Conservation (phyloP, 2,888 invertebrate species). For the Limenitis camilla region DNA sequence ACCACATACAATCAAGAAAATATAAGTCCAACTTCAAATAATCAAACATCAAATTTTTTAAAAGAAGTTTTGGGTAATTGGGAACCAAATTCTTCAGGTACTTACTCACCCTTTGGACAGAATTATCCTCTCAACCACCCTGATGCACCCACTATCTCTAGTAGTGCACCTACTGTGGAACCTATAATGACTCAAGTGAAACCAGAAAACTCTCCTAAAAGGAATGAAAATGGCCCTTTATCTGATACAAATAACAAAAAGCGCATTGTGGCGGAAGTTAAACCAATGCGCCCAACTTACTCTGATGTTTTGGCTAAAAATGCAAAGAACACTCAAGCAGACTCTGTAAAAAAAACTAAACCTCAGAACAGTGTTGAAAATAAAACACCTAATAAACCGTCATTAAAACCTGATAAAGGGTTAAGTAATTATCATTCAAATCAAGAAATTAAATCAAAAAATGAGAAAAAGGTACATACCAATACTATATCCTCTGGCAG, state of each 20-base stretch:
- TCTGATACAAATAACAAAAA: conserved; percentile 76
- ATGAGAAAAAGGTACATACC: conserved; percentile 52
- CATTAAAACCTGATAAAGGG: conserved; percentile 56
- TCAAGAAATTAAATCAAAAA: conserved; percentile 55
- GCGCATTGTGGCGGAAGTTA: conserved; percentile 88
- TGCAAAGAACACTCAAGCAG: conserved; percentile 65
- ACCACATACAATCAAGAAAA: conserved; percentile 42
- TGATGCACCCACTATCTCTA: conserved; percentile 51
- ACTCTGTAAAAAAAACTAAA: conserved; percentile 63
- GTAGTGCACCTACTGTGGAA: conserved; percentile 44
- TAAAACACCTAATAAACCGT: conserved; percentile 51
- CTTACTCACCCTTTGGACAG: conserved; percentile 83
- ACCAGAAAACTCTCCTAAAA: conserved; percentile 54
- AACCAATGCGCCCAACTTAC: conserved; percentile 90
- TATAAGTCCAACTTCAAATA: conserved; percentile 39
- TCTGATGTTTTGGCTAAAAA: conserved; percentile 87
- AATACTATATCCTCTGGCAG: conserved; percentile 64
- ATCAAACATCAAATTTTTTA: conserved; percentile 72
- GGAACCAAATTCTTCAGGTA: conserved; percentile 81
- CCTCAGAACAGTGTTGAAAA: conserved; percentile 54
- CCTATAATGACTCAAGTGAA: conserved; percentile 41
- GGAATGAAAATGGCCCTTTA: conserved; percentile 60
- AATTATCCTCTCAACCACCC: conserved; percentile 71
- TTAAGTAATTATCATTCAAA: conserved; percentile 35
- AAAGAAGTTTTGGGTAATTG: conserved; percentile 83